phyloP scores from a whole-genome alignment of 2,888 invertebrate species.

The Nymphalis polychloros region DNA sequence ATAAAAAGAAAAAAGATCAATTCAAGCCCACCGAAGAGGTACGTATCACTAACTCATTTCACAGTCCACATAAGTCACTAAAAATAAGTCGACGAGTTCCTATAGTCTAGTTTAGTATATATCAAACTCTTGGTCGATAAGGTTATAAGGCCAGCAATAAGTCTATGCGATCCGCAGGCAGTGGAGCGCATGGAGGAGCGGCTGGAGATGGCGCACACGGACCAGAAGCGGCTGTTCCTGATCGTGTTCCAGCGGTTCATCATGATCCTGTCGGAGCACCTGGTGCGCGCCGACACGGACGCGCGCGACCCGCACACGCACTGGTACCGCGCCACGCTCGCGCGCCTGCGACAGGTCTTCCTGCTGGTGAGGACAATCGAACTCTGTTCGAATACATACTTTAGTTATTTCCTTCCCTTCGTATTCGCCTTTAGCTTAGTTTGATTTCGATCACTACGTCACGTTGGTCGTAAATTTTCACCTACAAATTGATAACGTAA shows the following conservation, averaged over 20 bases:
- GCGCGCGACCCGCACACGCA: slow-evolving; percentile 95
- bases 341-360: slow-evolving; percentile 96
- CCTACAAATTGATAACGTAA: too few relatives aligned
- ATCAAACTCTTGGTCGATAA: too few relatives aligned
- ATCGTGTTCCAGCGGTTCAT: slow-evolving; percentile 99
- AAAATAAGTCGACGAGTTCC: background rate
- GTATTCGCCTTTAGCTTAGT: too few relatives aligned
- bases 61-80: too few relatives aligned
- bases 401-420: too few relatives aligned
- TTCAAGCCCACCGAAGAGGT: slow-evolving; percentile 85
- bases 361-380: slow-evolving; percentile 85
- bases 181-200: slow-evolving; percentile 98
- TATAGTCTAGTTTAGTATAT: too few relatives aligned
- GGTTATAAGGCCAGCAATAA: too few relatives aligned
- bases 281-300: slow-evolving; percentile 96
- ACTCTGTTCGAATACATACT: too few relatives aligned
- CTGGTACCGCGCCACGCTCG: slow-evolving; percentile 98
- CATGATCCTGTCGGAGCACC: slow-evolving; percentile 97
- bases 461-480: too few relatives aligned
- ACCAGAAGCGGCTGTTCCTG: slow-evolving; percentile 97
- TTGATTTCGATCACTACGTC: too few relatives aligned
- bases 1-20: slow-evolving; percentile 79
- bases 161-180: slow-evolving; percentile 75
- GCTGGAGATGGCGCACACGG: slow-evolving; percentile 95
- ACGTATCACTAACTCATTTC: slow-evolving; percentile 5